Percentiles rank a stretch among this genome's conserved stretches.
phyloP scores from a whole-genome alignment of 2,888 invertebrate species.

The Papilio elwesi region DNA sequence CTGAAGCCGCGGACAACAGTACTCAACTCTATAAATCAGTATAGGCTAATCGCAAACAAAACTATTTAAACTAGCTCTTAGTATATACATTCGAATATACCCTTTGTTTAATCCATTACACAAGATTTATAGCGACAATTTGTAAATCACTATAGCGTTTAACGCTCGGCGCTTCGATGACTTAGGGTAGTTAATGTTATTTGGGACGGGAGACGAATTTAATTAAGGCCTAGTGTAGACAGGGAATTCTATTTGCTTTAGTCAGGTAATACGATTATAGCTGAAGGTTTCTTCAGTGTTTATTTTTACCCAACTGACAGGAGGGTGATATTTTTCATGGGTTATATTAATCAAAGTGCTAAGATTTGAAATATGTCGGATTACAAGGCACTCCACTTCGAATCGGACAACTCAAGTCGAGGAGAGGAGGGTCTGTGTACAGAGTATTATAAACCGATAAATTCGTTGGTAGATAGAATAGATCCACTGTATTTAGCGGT shows the following conservation, averaged over 20 bases:
- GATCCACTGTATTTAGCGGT: too few species aligned
- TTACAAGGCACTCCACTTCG: too few species aligned
- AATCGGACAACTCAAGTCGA: too few species aligned
- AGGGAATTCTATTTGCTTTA: conserved; percentile 23
- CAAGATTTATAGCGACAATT: conserved; percentile 18
- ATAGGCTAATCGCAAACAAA: background rate
- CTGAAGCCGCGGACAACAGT: too few species aligned
- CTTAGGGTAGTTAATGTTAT: conserved; percentile 28
- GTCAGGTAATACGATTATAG: conserved; percentile 1
- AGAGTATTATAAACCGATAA: too few species aligned
- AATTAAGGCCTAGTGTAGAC: conserved; percentile 32
- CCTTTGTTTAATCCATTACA: conserved; percentile 1
- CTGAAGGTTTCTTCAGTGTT: conserved; percentile 1
- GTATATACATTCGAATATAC: background rate
- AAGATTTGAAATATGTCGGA: too few species aligned
- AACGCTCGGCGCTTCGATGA: conserved; percentile 15
- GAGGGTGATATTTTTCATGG: too few species aligned
- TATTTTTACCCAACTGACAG: background rate
- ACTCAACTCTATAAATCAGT: background rate
- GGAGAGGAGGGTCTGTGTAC: too few species aligned
- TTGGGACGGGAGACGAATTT: conserved; percentile 12
- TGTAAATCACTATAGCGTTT: conserved; percentile 13
- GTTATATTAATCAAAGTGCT: too few species aligned
- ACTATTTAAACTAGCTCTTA: background rate
- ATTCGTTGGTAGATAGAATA: too few species aligned